Percentiles rank a stretch among this genome's conserved stretches.
These are phyloP conservation scores for Malacoraja senta DNA, from an alignment of 2,797 vertebrate genomes.

Conservation along the genomic window DNA sequence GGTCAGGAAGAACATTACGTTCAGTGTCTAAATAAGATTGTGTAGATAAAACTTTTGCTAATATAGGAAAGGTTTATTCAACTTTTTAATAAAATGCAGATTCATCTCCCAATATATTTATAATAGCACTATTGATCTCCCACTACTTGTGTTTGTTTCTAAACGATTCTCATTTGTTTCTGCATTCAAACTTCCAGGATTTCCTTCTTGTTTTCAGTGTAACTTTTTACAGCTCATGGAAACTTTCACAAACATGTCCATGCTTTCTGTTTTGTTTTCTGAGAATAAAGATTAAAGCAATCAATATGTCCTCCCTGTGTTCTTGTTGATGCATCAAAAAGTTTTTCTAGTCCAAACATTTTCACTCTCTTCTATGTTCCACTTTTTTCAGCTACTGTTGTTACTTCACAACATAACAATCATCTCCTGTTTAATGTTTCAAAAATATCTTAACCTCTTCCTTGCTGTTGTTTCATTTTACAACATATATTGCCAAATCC, in stretches of 20 bases:
- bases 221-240: background rate
- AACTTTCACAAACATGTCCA: background rate
- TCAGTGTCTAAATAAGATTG: too few species aligned
- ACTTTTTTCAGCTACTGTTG: background rate
- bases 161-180: background rate
- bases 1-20: background rate
- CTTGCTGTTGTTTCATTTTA: background rate
- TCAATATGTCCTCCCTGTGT: background rate
- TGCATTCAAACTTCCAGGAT: background rate
- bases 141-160: background rate
- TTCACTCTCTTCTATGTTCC: background rate
- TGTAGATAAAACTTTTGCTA: background rate
- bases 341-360: background rate
- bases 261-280: background rate
- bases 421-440: background rate
- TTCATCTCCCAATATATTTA: background rate
- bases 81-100: background rate
- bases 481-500: background rate
- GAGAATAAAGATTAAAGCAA: background rate
- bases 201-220: background rate
- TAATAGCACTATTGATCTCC: background rate
- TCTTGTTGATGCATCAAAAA: background rate
- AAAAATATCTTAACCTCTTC: background rate
- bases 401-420: background rate
- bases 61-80: background rate